Conservation (phyloP, 2,113 vertebrate species). For the Pomatostomus ruficeps region DNA sequence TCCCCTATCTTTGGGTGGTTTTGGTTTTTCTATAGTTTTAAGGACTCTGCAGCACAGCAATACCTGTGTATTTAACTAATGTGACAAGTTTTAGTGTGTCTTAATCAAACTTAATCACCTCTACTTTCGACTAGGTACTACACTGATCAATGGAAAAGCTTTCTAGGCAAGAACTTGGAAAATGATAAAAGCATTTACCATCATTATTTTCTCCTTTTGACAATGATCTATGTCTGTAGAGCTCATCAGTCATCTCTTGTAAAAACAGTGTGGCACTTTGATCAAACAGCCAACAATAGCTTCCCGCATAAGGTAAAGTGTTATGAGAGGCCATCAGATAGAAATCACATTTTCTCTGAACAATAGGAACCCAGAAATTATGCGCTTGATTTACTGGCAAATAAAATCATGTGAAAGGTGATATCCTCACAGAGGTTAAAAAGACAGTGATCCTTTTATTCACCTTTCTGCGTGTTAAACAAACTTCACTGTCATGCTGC, state of each 20-base stretch:
- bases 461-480: slow-evolving; percentile 56
- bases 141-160: slow-evolving; percentile 65
- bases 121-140: slow-evolving; percentile 45
- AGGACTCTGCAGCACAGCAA: not conserved
- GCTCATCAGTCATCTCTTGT: slow-evolving; percentile 72
- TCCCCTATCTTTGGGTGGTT: not conserved
- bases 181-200: slow-evolving; percentile 68
- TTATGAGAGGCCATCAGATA: slow-evolving; percentile 60
- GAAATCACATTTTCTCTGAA: slow-evolving; percentile 68
- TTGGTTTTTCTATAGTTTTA: not conserved
- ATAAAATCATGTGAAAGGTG: slow-evolving; percentile 67
- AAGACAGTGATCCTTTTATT: slow-evolving; percentile 58
- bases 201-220: slow-evolving; percentile 59
- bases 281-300: slow-evolving; percentile 68
- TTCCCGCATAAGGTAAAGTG: slow-evolving; percentile 59
- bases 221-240: slow-evolving; percentile 64
- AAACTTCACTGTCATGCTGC: slow-evolving; percentile 55
- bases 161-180: slow-evolving; percentile 67
- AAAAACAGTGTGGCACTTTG: slow-evolving; percentile 65
- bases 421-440: slow-evolving; percentile 52
- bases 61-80: slow-evolving; percentile 55
- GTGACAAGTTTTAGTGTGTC: slow-evolving; percentile 50
- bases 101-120: slow-evolving; percentile 60
- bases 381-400: slow-evolving; percentile 72
- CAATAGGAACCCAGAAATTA: slow-evolving; percentile 62